These are phyloP conservation scores for Cebus imitator DNA, from an alignment of 2,113 vertebrate genomes.

Conservation along the genomic window DNA sequence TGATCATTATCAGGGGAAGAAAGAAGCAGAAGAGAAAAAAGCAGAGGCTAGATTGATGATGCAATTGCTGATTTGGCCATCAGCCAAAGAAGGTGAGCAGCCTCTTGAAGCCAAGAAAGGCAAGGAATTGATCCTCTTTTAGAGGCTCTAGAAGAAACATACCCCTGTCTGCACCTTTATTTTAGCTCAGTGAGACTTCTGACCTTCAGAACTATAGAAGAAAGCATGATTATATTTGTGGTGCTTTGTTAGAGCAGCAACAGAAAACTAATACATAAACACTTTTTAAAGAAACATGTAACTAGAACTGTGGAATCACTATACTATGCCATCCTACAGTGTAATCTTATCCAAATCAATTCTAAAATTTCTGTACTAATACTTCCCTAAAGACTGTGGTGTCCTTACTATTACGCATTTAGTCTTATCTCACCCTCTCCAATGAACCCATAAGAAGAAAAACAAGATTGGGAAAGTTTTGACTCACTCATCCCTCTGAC, in stretches of 20 bases:
- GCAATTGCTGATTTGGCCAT: neutral
- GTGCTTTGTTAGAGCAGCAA: neutral
- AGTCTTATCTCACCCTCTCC: neutral
- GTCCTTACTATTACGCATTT: neutral
- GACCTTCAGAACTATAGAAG: neutral
- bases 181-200: neutral
- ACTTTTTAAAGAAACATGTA: neutral
- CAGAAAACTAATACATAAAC: neutral
- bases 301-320: neutral
- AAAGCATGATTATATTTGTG: neutral
- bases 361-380: neutral
- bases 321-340: neutral
- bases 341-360: neutral
- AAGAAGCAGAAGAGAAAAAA: neutral
- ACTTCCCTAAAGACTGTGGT: neutral
- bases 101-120: neutral
- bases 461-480: neutral
- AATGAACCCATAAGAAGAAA: neutral
- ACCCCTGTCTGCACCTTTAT: neutral
- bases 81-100: neutral
- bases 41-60: neutral
- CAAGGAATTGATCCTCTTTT: rapidly evolving
- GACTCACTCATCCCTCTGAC: neutral
- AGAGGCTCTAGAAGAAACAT: neutral
- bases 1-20: neutral